These are phyloP conservation scores for Drepana falcataria DNA, from an alignment of 2,888 invertebrate genomes.

Conservation along the genomic window DNA sequence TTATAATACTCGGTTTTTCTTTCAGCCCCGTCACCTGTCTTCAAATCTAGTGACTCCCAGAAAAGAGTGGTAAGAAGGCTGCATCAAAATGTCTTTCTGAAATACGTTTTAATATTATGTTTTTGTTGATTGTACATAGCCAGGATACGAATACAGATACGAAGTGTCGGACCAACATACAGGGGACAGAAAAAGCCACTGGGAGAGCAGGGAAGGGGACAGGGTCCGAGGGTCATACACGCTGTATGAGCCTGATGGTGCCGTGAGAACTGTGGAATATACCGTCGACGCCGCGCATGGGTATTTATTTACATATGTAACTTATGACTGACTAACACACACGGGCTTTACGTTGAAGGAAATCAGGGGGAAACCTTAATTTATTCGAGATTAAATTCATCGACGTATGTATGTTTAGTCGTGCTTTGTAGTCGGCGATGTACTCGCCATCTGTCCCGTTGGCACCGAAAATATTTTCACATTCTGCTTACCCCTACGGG, in stretches of 20 bases:
- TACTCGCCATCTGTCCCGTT: too few relatives aligned
- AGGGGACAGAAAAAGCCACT: constrained; percentile 72
- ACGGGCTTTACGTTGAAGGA: too few relatives aligned
- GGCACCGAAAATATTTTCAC: too few relatives aligned
- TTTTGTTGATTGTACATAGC: constrained; percentile 23
- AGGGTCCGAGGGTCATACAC: constrained; percentile 68
- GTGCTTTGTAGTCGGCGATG: too few relatives aligned
- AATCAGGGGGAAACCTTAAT: too few relatives aligned
- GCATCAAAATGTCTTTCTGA: neutral
- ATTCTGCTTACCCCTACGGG: too few relatives aligned
- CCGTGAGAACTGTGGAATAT: constrained; percentile 68
- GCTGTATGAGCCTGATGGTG: constrained; percentile 72
- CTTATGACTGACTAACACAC: too few relatives aligned
- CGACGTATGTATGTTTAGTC: too few relatives aligned
- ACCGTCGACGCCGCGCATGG: constrained; percentile 69
- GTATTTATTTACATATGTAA: constrained; percentile 21
- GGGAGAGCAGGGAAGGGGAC: constrained; percentile 74
- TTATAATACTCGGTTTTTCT: constrained; percentile 3
- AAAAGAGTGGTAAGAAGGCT: constrained; percentile 19
- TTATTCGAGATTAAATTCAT: too few relatives aligned
- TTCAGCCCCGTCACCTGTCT: constrained; percentile 27
- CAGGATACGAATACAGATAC: constrained; percentile 76
- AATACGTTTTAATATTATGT: neutral
- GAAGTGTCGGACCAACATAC: constrained; percentile 75
- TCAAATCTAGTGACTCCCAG: constrained; percentile 26